Base-by-base conservation (phyloP, 2,888 invertebrate species). In the Drosophila subquinaria region DNA sequence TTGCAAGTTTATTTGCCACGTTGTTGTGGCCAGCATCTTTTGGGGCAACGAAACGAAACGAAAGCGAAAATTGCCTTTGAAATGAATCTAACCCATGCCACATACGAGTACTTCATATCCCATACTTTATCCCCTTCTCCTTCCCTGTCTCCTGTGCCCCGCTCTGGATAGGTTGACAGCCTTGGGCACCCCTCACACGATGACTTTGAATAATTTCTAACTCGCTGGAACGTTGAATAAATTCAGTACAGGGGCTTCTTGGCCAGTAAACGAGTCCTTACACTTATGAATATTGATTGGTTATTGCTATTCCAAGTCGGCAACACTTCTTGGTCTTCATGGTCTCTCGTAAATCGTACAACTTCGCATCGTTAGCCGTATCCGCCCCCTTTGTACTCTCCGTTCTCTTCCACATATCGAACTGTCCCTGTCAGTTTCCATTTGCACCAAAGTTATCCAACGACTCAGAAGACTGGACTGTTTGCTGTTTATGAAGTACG, bases 181-280 rank as follows among this genome's bases (percentile, higher is more conserved):
- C 76, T 55, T 45, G 72, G 61, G 78, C 71, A 43, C 69, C 75
- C 71, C 83, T 71, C 76, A 78, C 79, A 71, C 78, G 81, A 81
- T 86, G 82, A 83, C 86, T 85, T 81, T 85, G 82, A 83, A 82
- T 79, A 81, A 82, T 86, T 71, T 86, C 81, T 82, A 83, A 83
- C 86, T 82, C 72, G 57, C 67, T 72, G 61, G 65, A 62, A 67
- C 72, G 68, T 57, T 73, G 85, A 82, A 76, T 71, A 81, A 79
- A 82, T 77, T 75, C 61, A 65, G 71, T 62, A 56, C 45, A 15
- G 27, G n/a, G 53, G 69, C 73, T 56, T 20, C 62, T 62, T 53
- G 27, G 60, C 56, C 69, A 66, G 51, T 52, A 57, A 73, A 47
- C 56, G 56, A 76, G 81, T 82, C 80, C 80, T 82, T 82, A 74